Evolutionary conservation across 2,797 vertebrate genomes (phyloP).

Genomic region (Xiphophorus birchmanni): DNA sequence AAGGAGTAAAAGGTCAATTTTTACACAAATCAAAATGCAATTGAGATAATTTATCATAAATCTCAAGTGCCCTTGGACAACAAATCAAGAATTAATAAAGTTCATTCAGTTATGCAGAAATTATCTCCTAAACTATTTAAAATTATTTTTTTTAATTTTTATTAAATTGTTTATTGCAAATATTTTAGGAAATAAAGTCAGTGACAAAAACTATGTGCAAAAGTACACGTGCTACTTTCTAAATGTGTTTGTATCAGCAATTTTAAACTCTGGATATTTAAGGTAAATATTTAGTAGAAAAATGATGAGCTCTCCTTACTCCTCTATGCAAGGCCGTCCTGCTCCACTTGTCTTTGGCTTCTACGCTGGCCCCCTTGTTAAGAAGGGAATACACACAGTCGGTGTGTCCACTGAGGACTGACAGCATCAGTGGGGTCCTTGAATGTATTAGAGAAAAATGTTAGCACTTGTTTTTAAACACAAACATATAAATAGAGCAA

Average conservation of each 20-base stretch:
- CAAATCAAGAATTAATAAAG: background rate
- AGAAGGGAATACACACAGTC: conserved; percentile 97
- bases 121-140: background rate
- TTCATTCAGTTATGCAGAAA: background rate
- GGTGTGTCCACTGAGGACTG: conserved; percentile 95
- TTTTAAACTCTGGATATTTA: background rate
- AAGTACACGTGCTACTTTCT: background rate
- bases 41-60: background rate
- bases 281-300: background rate
- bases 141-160: background rate
- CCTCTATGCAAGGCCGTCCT: conserved; percentile 95
- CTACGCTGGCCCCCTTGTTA: conserved; percentile 94
- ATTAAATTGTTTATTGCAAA: background rate
- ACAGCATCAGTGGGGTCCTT: conserved; percentile 96
- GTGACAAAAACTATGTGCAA: background rate
- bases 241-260: background rate
- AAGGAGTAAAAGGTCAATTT: background rate
- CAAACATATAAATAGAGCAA: background rate
- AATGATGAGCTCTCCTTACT: conserved; percentile 77
- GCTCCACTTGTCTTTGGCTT: conserved; percentile 99
- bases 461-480: conserved; percentile 10
- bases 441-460: conserved; percentile 22
- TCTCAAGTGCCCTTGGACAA: background rate
- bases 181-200: background rate
- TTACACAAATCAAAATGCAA: background rate